Base-by-base conservation (phyloP, 53 echinoderm and acorn worm species). In the Mesocentrotus franciscanus region DNA sequence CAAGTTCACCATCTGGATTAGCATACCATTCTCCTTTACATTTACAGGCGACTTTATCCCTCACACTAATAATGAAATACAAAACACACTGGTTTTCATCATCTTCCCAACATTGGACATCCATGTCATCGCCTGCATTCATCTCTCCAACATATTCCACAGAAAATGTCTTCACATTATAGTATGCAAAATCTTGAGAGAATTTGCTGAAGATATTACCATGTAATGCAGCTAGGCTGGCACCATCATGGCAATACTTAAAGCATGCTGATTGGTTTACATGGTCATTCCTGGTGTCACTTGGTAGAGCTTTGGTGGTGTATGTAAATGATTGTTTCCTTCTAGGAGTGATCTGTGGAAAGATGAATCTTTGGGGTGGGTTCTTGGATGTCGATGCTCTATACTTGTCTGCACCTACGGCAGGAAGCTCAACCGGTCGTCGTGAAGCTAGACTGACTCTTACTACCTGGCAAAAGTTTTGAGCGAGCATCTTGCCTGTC, bases 71-170 rank as follows among this genome's bases (percentile, higher is more conserved):
- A 29, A 90, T 60, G 14, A 90, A 90, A 10, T 36, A 90, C 90
- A 90, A 61, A 29, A 36, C 29, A 36, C 90, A 90, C 1, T 29
- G 60, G 33, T 90, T 61, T 1, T 9, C 33, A 2, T 59, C 59
- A 90, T 90, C 90, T 61, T 90, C 90, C 90, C 90, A 90, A 60
- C 90, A 90, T 90, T 34, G 59, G 30, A 90, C 61, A 30, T 90
- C 90, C 0, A 90, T 59, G 60, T n/a, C 32, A 59, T 90, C 90
- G 8, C 90, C 90, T 27, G 32, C 90, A 30, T 33, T 90, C 59
- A 90, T 90, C 29, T 90, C 90, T 59, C 90, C 60, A 16, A 90
- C 90, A 61, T 90, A 90, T 17, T 90, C 90, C 61, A 90, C 90
- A 27, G 90, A 27, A 33, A 90, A 59, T 61, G 27, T 90, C 90